Percentiles rank a stretch among this genome's conserved stretches.
Conservation (phyloP, 2,113 vertebrate genomes). For the Bucco capensis region DNA sequence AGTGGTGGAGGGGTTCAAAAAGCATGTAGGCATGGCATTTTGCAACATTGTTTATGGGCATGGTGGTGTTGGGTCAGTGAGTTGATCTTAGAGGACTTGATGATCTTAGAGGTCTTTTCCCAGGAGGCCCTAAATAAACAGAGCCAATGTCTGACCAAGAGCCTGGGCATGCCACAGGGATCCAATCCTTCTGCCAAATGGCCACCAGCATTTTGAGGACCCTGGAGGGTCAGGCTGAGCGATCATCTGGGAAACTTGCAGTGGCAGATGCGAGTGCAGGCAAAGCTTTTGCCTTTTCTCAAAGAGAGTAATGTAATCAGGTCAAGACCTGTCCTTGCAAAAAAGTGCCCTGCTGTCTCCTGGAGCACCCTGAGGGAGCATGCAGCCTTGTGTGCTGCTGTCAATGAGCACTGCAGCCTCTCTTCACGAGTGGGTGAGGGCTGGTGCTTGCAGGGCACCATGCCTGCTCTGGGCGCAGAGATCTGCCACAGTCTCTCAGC, state of each 20-base stretch:
- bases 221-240: not conserved
- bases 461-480: not conserved
- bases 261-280: not conserved
- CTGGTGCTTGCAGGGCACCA: rapidly evolving
- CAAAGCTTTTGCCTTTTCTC: not conserved
- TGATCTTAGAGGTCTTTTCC: not conserved
- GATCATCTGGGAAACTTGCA: not conserved
- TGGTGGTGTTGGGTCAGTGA: too few species aligned
- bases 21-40: too few species aligned
- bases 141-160: rapidly evolving
- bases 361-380: not conserved
- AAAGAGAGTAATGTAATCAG: rapidly evolving
- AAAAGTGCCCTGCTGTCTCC: not conserved
- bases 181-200: not conserved
- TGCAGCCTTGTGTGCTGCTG: rapidly evolving
- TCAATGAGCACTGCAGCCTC: not conserved
- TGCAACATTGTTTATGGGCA: too few species aligned
- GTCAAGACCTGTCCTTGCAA: not conserved
- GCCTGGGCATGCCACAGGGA: rapidly evolving
- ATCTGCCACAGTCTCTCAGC: not conserved
- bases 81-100: too few species aligned
- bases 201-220: not conserved
- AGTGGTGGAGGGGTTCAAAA: too few species aligned
- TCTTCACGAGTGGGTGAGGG: rapidly evolving
- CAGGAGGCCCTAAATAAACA: not conserved